phyloP scores from a whole-genome alignment of 2,113 vertebrate genomes.

The Recurvirostra avosetta region DNA sequence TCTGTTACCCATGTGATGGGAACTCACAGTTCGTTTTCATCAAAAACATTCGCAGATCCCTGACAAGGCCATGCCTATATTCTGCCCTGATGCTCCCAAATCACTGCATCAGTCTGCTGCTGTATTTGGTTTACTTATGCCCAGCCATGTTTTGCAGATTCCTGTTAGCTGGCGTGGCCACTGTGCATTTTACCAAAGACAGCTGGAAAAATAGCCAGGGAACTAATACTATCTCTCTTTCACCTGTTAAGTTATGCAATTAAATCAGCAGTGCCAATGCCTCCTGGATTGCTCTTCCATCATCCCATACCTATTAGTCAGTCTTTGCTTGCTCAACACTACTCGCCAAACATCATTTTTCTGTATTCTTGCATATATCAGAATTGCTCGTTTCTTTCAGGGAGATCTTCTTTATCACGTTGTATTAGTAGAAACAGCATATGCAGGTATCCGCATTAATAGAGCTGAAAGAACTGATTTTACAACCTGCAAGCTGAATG shows the following conservation, averaged over 20 bases:
- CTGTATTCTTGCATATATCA: not conserved
- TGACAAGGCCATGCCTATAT: not conserved
- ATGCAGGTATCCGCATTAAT: not conserved
- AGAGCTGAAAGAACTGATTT: not conserved
- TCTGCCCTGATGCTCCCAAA: not conserved
- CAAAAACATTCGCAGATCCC: not conserved
- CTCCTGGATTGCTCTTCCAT: not conserved
- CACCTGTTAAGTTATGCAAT: not conserved
- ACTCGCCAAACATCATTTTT: fast-evolving
- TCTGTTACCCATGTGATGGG: not conserved
- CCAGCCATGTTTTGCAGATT: not conserved
- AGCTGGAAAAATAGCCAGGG: not conserved
- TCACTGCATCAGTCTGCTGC: not conserved
- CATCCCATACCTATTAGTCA: not conserved
- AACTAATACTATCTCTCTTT: not conserved
- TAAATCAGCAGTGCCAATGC: not conserved
- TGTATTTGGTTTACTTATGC: not conserved
- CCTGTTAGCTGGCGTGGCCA: not conserved
- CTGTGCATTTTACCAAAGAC: not conserved
- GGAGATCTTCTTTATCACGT: not conserved
- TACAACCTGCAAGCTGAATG: not conserved
- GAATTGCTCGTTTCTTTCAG: not conserved
- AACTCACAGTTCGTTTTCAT: not conserved
- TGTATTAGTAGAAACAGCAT: not conserved
- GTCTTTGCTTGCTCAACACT: not conserved